A percentile compares a stretch with the other conserved stretches of the same genome.
Conservation (phyloP, 2,113 vertebrate genomes). For the Toxostoma redivivum region DNA sequence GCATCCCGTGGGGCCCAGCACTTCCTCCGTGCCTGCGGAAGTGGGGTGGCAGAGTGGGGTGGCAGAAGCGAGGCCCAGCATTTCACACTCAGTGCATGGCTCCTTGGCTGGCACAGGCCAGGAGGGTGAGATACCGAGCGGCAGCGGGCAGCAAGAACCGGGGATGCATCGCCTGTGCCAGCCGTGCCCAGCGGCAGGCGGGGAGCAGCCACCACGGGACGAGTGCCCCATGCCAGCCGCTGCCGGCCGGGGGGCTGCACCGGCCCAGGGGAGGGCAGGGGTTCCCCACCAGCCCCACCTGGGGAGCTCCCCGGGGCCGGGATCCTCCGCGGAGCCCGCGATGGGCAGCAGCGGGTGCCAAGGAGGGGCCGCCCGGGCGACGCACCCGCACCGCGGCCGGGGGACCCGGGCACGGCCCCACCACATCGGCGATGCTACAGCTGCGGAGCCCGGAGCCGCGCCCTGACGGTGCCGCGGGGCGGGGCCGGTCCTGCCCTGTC, state of each 20-base stretch:
- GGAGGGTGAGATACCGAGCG: neutral
- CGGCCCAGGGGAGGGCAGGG: neutral
- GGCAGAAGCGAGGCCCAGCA: neutral
- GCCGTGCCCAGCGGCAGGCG: neutral
- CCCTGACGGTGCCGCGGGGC: no score
- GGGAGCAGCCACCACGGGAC: neutral
- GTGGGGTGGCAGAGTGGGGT: rapidly evolving
- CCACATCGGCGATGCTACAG: neutral
- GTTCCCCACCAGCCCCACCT: neutral
- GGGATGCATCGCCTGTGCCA: neutral
- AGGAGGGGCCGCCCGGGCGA: neutral
- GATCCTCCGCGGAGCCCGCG: neutral
- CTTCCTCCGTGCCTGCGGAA: constrained; percentile 1
- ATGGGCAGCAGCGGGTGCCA: neutral
- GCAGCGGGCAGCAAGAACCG: neutral
- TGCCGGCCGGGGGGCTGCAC: neutral
- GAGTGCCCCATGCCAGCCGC: neutral
- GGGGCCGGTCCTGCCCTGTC: no score
- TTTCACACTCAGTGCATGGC: rapidly evolving
- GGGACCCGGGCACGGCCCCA: neutral
- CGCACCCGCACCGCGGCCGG: neutral
- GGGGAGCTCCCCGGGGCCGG: neutral
- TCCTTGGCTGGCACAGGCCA: neutral
- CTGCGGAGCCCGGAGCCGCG: neutral
- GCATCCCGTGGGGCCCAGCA: neutral